A percentile compares a stretch with the other conserved stretches of the same genome.
Conservation (phyloP, 1,140 invertebrate genomes). For the Hycleus cichorii region DNA sequence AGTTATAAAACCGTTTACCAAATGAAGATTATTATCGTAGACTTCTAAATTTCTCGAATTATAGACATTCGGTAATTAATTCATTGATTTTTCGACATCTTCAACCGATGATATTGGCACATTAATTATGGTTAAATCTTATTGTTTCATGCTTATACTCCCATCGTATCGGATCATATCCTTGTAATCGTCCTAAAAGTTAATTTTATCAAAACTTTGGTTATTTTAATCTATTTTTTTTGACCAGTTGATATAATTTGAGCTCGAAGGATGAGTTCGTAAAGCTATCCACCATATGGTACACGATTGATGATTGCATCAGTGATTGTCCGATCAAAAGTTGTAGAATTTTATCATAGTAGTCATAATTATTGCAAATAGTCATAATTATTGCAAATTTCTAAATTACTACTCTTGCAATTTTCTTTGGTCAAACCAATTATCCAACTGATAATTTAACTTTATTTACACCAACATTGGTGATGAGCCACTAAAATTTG, state of each 20-base stretch:
- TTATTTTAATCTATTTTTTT: background rate
- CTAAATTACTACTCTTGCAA: constrained; percentile 1
- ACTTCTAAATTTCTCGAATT: too few species aligned
- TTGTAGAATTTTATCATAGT: constrained; percentile 16
- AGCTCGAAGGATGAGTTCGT: constrained; percentile 45
- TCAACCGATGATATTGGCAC: constrained; percentile 37
- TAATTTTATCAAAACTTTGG: constrained; percentile 10
- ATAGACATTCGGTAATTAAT: constrained; percentile 27
- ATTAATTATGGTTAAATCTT: constrained; percentile 36
- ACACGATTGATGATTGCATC: constrained; percentile 40
- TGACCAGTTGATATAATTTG: constrained; percentile 36
- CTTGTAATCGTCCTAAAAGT: constrained; percentile 13
- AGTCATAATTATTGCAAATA: constrained; percentile 18
- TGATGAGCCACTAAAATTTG: constrained; percentile 14
- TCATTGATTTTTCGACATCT: constrained; percentile 51
- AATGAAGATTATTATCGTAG: background rate
- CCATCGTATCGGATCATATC: constrained; percentile 16
- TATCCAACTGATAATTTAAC: constrained; percentile 14
- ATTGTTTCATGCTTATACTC: constrained; percentile 29
- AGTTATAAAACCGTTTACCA: background rate
- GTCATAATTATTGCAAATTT: constrained; percentile 17
- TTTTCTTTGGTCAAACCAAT: too few species aligned
- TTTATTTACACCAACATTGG: constrained; percentile 16
- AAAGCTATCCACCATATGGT: constrained; percentile 54
- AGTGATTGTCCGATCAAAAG: constrained; percentile 11